Evolutionary conservation across 2,797 vertebrate genomes (phyloP), one percentile per base, ranked within the genome.

Genomic region (Acanthurus leucopareius): DNA sequence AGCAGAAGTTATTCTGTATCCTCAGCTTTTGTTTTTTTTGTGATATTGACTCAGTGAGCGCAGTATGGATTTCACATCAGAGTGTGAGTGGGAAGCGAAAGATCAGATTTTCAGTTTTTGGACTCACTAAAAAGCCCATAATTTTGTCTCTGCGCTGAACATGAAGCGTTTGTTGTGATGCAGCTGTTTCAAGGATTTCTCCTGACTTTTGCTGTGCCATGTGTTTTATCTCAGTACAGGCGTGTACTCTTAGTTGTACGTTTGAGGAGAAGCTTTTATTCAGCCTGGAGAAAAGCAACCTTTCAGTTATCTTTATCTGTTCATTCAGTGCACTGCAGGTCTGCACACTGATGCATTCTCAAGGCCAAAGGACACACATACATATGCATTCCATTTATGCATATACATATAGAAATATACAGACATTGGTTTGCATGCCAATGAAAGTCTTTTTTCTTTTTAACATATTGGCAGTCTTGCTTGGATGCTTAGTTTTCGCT

Each of bases 31-130:
- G 16, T 32, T 35, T 47, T 47, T 48, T 53, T 59, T 58, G 35
- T 38, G n/a, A 38, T 32, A 17, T 70, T 51, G 45, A 76, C 47
- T 70, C 48, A 77, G 69, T 78, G 22, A 78, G 19, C 3, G 0
- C 13, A 47, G 11, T 69, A 76, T 73, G 49, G 79, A 87, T 80
- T 86, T 80, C n/a, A 67, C 75, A 78, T 86, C 51, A 85, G 32
- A 67, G 45, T 9, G 22, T 38, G 19, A 69, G 57, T 32, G 7
- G 47, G 11, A 65, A 49, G 65, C 4, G 2, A 75, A 74, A 77
- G 47, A 66, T 79, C 57, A 65, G 42, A 47, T 62, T 62, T 64
- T 56, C 63, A 19, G 52, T 64, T 77, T 73, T 67, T 76, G 56
- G 72, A 73, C 28, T 74, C 45, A 44, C 28, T 75, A 42, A 56